Conservation (phyloP, 1,140 invertebrate genomes). For the Drosophila kanapiae region DNA sequence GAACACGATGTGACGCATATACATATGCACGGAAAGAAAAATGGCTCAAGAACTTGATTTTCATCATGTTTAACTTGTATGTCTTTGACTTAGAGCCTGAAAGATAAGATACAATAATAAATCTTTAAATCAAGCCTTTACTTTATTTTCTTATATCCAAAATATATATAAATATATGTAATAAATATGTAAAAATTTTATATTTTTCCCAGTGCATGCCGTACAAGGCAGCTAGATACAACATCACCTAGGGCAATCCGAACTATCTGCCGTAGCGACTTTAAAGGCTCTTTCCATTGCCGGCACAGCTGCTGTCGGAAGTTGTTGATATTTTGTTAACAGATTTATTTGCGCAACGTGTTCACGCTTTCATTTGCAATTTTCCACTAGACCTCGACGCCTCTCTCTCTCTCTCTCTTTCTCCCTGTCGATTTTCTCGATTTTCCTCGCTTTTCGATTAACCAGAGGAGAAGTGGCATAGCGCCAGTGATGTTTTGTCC, state of each 20-base stretch:
- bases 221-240: background rate
- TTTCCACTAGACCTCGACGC: constrained; percentile 29
- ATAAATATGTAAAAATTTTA: accelerated
- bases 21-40: background rate
- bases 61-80: background rate
- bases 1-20: background rate
- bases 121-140: background rate
- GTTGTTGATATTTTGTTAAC: constrained; percentile 66
- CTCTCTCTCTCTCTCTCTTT: background rate
- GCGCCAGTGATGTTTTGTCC: constrained; percentile 39
- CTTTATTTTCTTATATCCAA: background rate
- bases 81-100: background rate
- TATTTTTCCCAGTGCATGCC: constrained; percentile 1
- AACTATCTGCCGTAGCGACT: constrained; percentile 14
- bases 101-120: background rate
- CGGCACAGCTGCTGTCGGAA: constrained; percentile 20
- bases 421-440: constrained; percentile 8
- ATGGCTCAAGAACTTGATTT: background rate
- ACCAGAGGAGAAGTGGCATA: constrained; percentile 37
- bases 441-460: constrained; percentile 47
- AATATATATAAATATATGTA: too few relatives aligned
- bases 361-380: constrained; percentile 55
- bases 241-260: constrained; percentile 7
- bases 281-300: constrained; percentile 12
- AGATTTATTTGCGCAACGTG: constrained; percentile 57